These are phyloP conservation scores for Candoia aspera DNA, from an alignment of 2,113 vertebrate genomes.

Conservation along the genomic window DNA sequence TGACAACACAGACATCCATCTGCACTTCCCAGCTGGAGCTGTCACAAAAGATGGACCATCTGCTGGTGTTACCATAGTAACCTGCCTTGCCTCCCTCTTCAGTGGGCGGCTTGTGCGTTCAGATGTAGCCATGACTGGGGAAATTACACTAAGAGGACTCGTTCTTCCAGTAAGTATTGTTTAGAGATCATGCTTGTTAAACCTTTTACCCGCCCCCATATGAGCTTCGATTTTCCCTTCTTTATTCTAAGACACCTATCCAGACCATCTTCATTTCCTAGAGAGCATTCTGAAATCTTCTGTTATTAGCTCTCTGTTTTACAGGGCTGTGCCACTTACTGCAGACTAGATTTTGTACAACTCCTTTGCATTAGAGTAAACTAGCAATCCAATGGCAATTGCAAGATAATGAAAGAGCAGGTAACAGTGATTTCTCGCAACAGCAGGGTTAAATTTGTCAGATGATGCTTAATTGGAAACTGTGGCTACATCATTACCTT, in stretches of 20 bases:
- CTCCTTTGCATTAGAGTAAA: neutral
- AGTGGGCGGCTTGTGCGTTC: constrained; percentile 91
- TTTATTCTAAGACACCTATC: neutral
- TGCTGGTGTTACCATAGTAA: constrained; percentile 97
- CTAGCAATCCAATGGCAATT: neutral
- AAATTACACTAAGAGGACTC: constrained; percentile 95
- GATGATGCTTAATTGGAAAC: neutral
- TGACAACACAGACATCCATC: constrained; percentile 98
- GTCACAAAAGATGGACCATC: constrained; percentile 99
- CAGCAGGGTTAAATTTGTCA: neutral
- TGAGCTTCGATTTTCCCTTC: neutral
- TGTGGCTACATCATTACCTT: neutral
- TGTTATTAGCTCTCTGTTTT: neutral
- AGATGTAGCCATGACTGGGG: constrained; percentile 97
- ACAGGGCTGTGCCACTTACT: neutral
- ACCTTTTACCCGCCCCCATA: neutral
- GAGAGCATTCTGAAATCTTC: neutral
- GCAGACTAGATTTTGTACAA: neutral
- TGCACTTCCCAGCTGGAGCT: constrained; percentile 98
- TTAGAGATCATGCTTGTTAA: constrained; percentile 5
- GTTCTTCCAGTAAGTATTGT: constrained; percentile 89
- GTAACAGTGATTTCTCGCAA: neutral
- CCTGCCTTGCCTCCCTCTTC: constrained; percentile 95
- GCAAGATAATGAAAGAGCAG: neutral
- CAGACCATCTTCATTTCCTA: neutral